These are phyloP conservation scores for Amphiura filiformis DNA, from an alignment of 35 echinoderm and acorn worm genomes.

Conservation along the genomic window DNA sequence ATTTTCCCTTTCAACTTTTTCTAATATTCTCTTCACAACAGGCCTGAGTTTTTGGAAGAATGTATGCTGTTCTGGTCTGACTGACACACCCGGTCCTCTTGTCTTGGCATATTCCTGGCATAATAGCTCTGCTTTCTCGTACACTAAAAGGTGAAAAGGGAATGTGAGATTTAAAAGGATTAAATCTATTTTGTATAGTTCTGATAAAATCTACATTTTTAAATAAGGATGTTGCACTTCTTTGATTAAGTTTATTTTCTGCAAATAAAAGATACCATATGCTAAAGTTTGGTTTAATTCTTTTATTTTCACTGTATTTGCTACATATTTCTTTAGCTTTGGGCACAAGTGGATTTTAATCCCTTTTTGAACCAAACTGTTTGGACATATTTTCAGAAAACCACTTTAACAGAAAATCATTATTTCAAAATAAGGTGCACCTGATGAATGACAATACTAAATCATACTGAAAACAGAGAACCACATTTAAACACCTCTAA, in stretches of 20 bases:
- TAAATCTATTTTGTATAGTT: not conserved
- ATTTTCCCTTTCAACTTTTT: slow-evolving; percentile 96
- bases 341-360: no score
- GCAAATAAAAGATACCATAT: not conserved
- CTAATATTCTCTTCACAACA: slow-evolving; percentile 71
- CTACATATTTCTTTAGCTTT: no score
- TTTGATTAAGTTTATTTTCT: no score
- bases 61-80: slow-evolving; percentile 83
- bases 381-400: no score
- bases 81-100: slow-evolving; percentile 68
- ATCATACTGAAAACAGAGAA: no score
- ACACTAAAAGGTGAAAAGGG: slow-evolving; percentile 50
- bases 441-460: no score
- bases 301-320: not conserved
- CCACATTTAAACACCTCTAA: no score
- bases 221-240: not conserved
- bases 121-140: slow-evolving; percentile 72
- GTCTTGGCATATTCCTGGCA: slow-evolving; percentile 67
- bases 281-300: not conserved
- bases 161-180: not conserved
- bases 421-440: no score
- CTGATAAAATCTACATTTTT: not conserved
- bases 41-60: slow-evolving; percentile 79
- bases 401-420: no score
- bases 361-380: no score